Conservation (phyloP, 1,140 invertebrate genomes). For the Hylyphantes graminicola region DNA sequence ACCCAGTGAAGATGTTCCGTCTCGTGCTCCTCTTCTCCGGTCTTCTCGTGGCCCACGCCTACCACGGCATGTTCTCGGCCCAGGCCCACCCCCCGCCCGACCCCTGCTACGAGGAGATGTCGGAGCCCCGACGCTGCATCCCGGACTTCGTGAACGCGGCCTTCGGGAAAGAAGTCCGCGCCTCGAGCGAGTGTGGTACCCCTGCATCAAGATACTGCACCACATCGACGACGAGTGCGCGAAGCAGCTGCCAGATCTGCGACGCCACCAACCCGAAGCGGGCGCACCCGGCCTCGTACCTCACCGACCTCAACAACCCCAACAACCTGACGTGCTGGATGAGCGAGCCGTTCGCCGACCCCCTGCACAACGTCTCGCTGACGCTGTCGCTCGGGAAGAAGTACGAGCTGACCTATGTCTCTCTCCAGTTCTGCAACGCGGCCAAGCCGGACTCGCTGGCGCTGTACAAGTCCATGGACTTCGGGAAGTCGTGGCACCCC, state of each 20-base stretch:
- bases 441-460: slow-evolving; percentile 72
- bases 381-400: slow-evolving; percentile 71
- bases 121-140: slow-evolving; percentile 68
- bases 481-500: slow-evolving; percentile 69
- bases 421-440: slow-evolving; percentile 72
- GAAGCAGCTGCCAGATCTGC: slow-evolving; percentile 82
- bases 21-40: neutral
- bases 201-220: slow-evolving; percentile 68
- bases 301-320: slow-evolving; percentile 73
- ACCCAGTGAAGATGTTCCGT: neutral
- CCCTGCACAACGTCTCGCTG: slow-evolving; percentile 69
- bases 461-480: slow-evolving; percentile 71
- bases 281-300: slow-evolving; percentile 70
- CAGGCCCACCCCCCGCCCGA: slow-evolving; percentile 74
- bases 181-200: slow-evolving; percentile 77
- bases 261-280: slow-evolving; percentile 72
- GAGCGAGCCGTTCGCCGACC: slow-evolving; percentile 68
- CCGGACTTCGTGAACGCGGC: slow-evolving; percentile 75
- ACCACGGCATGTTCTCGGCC: slow-evolving; percentile 74
- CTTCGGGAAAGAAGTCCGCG: slow-evolving; percentile 71
- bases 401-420: slow-evolving; percentile 74
- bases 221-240: slow-evolving; percentile 63
- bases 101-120: slow-evolving; percentile 86
- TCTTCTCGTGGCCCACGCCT: slow-evolving; percentile 38
- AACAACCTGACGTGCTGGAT: slow-evolving; percentile 74